A percentile compares a stretch with the other conserved stretches of the same genome.
These are phyloP conservation scores for Sminthopsis crassicaudata DNA, from an alignment of 2,113 vertebrate species.

Conservation along the genomic window DNA sequence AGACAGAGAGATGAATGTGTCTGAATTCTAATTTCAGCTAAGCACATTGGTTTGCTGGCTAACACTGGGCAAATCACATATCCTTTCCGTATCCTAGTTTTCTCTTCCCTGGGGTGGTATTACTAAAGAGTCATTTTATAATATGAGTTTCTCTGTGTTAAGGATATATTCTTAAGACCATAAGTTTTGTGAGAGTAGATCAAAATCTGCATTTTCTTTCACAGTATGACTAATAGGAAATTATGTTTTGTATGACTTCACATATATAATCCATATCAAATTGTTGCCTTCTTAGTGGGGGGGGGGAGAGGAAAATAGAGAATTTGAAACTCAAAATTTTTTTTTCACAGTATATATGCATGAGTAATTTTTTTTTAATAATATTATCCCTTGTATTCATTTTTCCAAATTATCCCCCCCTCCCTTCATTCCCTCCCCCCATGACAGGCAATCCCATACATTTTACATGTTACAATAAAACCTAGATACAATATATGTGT, in stretches of 20 bases:
- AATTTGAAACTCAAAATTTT: neutral
- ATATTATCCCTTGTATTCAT: no score
- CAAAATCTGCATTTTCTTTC: neutral
- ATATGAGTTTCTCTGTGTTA: neutral
- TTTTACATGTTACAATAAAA: no score
- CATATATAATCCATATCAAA: neutral
- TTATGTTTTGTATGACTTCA: neutral
- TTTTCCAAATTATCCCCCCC: no score
- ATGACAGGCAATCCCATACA: no score
- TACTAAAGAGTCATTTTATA: neutral
- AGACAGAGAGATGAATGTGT: neutral
- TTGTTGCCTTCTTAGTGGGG: neutral
- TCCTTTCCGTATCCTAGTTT: neutral
- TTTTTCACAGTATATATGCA: no score
- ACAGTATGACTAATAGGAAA: neutral
- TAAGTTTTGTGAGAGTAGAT: neutral
- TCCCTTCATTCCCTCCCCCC: no score
- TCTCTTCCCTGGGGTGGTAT: neutral
- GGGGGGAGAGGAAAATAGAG: neutral
- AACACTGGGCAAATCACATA: neutral
- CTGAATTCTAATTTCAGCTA: slow-evolving; percentile 4
- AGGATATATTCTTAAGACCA: neutral
- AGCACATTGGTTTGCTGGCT: neutral
- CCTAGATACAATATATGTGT: no score
- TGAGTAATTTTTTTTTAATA: no score